A percentile compares a stretch with the other conserved stretches of the same genome.
phyloP scores from a whole-genome alignment of 2,888 invertebrate species.

The Megamerina dolium region DNA sequence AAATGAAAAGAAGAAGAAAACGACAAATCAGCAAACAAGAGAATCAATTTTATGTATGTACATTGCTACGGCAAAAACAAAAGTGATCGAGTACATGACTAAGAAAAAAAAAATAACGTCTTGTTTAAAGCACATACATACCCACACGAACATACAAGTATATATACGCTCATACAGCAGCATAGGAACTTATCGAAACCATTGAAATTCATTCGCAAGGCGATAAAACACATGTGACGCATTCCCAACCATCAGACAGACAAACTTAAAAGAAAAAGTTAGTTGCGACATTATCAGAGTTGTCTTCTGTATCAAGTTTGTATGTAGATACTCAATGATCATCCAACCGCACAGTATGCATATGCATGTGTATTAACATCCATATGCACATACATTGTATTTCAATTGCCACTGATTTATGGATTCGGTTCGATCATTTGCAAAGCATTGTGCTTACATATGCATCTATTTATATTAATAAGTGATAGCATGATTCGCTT shows the following conservation, averaged over 20 bases:
- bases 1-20: background rate
- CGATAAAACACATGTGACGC: constrained; percentile 10
- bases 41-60: background rate
- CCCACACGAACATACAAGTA: background rate
- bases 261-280: no score
- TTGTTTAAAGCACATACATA: background rate
- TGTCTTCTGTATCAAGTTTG: no score
- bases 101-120: background rate
- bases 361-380: background rate
- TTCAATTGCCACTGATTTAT: constrained; percentile 13
- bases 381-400: no score
- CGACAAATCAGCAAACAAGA: background rate
- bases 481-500: no score
- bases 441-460: no score
- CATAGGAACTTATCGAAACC: no score
- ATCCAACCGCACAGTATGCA: background rate
- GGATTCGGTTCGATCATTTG: constrained; percentile 8
- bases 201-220: no score
- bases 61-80: no score
- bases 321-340: no score
- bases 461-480: no score
- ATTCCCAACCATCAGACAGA: background rate
- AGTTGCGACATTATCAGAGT: no score
- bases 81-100: no score
- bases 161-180: background rate